A percentile compares a stretch with the other conserved stretches of the same genome.
Evolutionary conservation across 2,888 invertebrate species (phyloP).

Genomic region (Aspidiotus destructor): DNA sequence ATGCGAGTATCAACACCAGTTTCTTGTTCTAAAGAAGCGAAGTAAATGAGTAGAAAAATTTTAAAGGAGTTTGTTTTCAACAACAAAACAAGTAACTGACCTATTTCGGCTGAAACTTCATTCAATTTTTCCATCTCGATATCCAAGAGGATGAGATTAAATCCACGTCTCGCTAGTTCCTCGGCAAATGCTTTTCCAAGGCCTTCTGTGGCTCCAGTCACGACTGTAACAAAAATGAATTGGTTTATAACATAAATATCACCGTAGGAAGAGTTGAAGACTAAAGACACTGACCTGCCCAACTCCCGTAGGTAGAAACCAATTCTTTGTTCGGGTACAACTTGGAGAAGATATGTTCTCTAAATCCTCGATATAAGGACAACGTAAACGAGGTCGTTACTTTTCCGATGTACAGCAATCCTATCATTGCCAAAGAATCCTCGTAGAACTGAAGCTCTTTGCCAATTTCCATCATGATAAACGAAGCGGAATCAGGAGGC

Average conservation of each 20-base stretch:
- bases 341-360: conserved; percentile 23
- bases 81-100: background rate
- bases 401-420: conserved; percentile 21
- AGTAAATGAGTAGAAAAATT: background rate
- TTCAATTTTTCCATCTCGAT: conserved; percentile 16
- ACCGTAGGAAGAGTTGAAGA: background rate
- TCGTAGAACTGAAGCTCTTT: conserved; percentile 26
- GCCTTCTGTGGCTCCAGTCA: conserved; percentile 24
- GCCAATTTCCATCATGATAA: conserved; percentile 27
- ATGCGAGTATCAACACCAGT: conserved; percentile 25
- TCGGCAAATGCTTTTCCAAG: conserved; percentile 25
- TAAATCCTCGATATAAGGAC: conserved; percentile 20
- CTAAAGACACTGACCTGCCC: conserved; percentile 16
- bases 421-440: conserved; percentile 19
- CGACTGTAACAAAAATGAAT: conserved; percentile 13
- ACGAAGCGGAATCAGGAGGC: conserved; percentile 25
- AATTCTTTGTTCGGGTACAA: conserved; percentile 19
- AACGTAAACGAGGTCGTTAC: conserved; percentile 3
- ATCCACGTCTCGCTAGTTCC: conserved; percentile 21
- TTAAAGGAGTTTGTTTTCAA: background rate
- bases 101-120: conserved; percentile 22
- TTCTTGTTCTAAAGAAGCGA: conserved; percentile 21
- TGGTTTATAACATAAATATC: background rate
- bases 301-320: conserved; percentile 12
- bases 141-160: conserved; percentile 23